Evolutionary conservation across 2,888 invertebrate genomes (phyloP).

Genomic region (Congeria kusceri): DNA sequence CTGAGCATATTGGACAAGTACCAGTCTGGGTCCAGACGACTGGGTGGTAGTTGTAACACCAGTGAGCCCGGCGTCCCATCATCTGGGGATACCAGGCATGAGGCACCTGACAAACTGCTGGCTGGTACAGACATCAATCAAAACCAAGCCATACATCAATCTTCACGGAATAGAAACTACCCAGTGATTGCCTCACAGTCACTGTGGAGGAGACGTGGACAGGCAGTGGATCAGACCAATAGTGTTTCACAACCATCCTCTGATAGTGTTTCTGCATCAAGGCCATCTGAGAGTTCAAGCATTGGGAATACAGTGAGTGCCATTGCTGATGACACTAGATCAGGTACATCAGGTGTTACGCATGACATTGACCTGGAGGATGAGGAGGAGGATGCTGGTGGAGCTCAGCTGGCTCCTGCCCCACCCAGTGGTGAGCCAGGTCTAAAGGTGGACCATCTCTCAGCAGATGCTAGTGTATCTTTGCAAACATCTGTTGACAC

Average conservation of each 20-base stretch:
- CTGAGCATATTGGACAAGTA: neutral
- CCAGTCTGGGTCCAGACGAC: slow-evolving; percentile 34
- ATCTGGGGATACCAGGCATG: neutral
- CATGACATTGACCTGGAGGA: slow-evolving; percentile 41
- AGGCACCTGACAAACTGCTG: neutral
- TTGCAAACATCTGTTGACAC: no score
- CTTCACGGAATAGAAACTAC: no score
- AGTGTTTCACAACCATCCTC: no score
- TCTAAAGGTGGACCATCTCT: neutral
- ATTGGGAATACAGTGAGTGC: no score
- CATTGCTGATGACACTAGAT: no score
- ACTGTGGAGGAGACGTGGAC: no score
- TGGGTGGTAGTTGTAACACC: slow-evolving; percentile 28
- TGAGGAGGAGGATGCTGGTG: slow-evolving; percentile 32
- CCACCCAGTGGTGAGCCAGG: neutral
- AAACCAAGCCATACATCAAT: neutral
- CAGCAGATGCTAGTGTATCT: no score
- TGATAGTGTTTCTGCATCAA: no score
- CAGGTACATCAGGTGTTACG: no score
- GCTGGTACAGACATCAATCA: slow-evolving; percentile 21
- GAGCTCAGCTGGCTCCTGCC: slow-evolving; percentile 4
- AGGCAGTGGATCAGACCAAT: no score
- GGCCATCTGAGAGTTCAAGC: no score
- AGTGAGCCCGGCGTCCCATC: slow-evolving; percentile 38
- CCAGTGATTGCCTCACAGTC: no score